These are phyloP conservation scores for Nematopogon swammerdamellus DNA, from an alignment of 2,888 invertebrate species.

Conservation along the genomic window DNA sequence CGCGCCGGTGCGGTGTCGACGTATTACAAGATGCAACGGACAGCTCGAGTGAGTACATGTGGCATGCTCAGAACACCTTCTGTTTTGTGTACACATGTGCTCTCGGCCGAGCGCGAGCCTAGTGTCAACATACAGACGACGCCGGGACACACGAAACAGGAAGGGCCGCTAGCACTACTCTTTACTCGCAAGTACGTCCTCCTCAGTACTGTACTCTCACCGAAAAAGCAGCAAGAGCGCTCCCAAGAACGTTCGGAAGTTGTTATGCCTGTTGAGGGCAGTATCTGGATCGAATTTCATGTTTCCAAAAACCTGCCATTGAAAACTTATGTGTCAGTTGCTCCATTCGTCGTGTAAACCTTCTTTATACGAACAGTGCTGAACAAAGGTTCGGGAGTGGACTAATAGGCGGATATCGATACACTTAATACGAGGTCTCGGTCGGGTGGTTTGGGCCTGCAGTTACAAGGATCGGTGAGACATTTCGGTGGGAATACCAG, in stretches of 20 bases:
- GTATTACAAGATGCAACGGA: slow-evolving; percentile 20
- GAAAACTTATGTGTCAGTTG: slow-evolving; percentile 20
- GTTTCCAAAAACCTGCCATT: slow-evolving; percentile 87
- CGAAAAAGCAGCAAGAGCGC: slow-evolving; percentile 90
- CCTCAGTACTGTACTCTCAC: slow-evolving; percentile 55
- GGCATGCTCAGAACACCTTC: slow-evolving; percentile 17
- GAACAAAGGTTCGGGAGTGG: too few species aligned
- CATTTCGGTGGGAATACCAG: too few species aligned
- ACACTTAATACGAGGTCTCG: too few species aligned
- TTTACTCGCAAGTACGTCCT: slow-evolving; percentile 7
- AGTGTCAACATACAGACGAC: slow-evolving; percentile 12
- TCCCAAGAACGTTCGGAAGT: slow-evolving; percentile 91
- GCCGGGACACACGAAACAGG: slow-evolving; percentile 10
- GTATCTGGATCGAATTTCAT: slow-evolving; percentile 81
- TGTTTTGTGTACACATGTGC: slow-evolving; percentile 4
- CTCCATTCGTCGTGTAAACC: background rate
- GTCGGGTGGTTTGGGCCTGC: too few species aligned
- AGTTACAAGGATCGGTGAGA: too few species aligned
- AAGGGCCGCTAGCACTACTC: slow-evolving; percentile 21
- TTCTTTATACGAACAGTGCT: too few species aligned
- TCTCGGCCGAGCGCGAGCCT: slow-evolving; percentile 9
- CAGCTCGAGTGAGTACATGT: slow-evolving; percentile 13
- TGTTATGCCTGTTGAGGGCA: slow-evolving; percentile 91
- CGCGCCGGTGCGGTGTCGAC: slow-evolving; percentile 16
- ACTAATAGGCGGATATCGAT: too few species aligned